Evolutionary conservation across 2,888 invertebrate genomes (phyloP).

Genomic region (Galeruca laticollis): DNA sequence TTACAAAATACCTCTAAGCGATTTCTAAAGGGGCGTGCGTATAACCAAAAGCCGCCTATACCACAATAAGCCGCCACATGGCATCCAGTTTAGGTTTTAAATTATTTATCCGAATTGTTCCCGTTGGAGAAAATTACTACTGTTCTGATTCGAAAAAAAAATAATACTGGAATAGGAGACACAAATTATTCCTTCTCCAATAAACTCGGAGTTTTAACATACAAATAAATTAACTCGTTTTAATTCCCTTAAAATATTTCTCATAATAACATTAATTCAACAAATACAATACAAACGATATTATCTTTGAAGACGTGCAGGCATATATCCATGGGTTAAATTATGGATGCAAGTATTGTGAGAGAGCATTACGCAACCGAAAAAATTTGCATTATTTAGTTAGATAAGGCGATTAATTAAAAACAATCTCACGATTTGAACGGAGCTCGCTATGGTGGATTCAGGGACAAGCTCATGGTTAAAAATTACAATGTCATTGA

Average conservation of each 20-base stretch:
- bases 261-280: slow-evolving; percentile 14
- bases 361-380: slow-evolving; percentile 42
- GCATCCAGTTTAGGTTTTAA: too few species aligned
- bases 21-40: too few species aligned
- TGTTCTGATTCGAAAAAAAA: too few species aligned
- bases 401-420: slow-evolving; percentile 43
- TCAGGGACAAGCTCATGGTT: slow-evolving; percentile 45
- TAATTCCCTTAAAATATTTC: slow-evolving; percentile 18
- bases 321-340: slow-evolving; percentile 33
- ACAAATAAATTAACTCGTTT: slow-evolving; percentile 2
- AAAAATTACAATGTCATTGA: slow-evolving; percentile 43
- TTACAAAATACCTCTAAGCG: too few species aligned
- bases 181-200: not conserved
- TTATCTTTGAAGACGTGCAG: slow-evolving; percentile 37
- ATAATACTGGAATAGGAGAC: not conserved
- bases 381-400: slow-evolving; percentile 46
- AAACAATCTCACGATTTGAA: slow-evolving; percentile 46
- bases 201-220: slow-evolving; percentile 3
- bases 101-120: too few species aligned
- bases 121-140: too few species aligned
- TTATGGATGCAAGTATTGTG: slow-evolving; percentile 38
- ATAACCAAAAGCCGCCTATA: too few species aligned
- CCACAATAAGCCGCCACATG: too few species aligned
- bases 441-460: slow-evolving; percentile 17
- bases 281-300: slow-evolving; percentile 18